phyloP scores from a whole-genome alignment of 2,797 vertebrate genomes.

The Helostoma temminkii region DNA sequence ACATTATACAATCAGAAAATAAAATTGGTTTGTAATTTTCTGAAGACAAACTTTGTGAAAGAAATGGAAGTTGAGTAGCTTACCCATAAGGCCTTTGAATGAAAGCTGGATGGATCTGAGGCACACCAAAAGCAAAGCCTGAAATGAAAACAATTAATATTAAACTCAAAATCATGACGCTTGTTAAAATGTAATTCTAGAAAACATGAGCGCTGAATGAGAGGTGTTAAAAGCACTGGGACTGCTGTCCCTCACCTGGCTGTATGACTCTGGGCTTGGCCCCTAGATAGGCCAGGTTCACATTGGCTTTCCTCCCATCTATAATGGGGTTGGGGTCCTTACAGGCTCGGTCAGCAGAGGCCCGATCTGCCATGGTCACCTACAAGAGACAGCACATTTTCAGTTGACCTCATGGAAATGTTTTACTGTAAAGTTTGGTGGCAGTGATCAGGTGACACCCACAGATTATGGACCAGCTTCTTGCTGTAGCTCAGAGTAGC shows the following conservation, averaged over 20 bases:
- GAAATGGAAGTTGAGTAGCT: slow-evolving; percentile 11
- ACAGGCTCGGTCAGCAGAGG: slow-evolving; percentile 94
- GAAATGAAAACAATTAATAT: slow-evolving; percentile 58
- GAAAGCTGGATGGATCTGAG: slow-evolving; percentile 97
- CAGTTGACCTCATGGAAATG: slow-evolving; percentile 2
- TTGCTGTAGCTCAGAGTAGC: not conserved
- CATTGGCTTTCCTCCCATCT: slow-evolving; percentile 97
- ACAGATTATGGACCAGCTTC: not conserved
- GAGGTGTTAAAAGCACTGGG: not conserved
- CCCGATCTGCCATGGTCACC: slow-evolving; percentile 98
- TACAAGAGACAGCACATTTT: slow-evolving; percentile 62
- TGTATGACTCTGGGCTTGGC: slow-evolving; percentile 98
- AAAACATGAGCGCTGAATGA: too few relatives aligned
- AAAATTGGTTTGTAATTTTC: slow-evolving; percentile 1
- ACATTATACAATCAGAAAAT: slow-evolving; percentile 5
- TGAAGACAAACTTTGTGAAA: slow-evolving; percentile 25
- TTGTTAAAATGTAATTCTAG: too few relatives aligned
- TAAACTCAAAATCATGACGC: too few relatives aligned
- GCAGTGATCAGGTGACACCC: not conserved
- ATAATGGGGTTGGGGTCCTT: slow-evolving; percentile 99
- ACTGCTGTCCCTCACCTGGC: slow-evolving; percentile 87
- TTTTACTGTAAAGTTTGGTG: not conserved
- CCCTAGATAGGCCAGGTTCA: slow-evolving; percentile 97
- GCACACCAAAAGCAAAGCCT: slow-evolving; percentile 98
- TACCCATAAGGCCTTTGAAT: slow-evolving; percentile 98